Percentiles rank a stretch among this genome's conserved stretches.
Evolutionary conservation across 2,113 vertebrate genomes (phyloP).

Genomic region (Daubentonia madagascariensis): DNA sequence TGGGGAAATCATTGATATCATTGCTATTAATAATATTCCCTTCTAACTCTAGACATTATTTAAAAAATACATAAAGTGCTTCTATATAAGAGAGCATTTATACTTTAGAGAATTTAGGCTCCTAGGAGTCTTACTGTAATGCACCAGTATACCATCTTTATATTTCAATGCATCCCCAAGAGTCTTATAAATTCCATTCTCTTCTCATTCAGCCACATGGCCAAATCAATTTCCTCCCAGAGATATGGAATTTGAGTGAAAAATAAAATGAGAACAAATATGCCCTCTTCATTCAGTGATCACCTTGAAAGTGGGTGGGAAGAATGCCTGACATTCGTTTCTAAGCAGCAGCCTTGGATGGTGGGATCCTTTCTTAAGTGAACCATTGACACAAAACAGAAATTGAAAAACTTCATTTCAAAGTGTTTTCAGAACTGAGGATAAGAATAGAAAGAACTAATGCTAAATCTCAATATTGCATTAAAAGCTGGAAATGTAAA

Average conservation of each 20-base stretch:
- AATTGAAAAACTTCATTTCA: slow-evolving; percentile 41
- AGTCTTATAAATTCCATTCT: slow-evolving; percentile 25
- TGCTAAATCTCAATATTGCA: background rate
- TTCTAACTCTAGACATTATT: background rate
- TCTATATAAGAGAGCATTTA: background rate
- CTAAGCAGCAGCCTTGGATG: background rate
- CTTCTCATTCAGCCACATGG: background rate
- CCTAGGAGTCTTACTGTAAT: background rate
- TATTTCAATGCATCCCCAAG: background rate
- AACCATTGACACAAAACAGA: slow-evolving; percentile 24
- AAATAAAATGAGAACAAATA: slow-evolving; percentile 52
- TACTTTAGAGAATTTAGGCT: background rate
- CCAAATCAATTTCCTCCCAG: slow-evolving; percentile 41
- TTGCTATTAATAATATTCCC: background rate
- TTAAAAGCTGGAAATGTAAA: background rate
- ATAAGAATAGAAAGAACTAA: background rate
- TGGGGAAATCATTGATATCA: background rate
- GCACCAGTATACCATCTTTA: background rate
- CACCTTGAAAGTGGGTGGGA: background rate
- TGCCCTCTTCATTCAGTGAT: background rate
- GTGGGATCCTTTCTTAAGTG: slow-evolving; percentile 22
- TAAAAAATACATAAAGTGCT: background rate
- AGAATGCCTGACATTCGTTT: slow-evolving; percentile 28
- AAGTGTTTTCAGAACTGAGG: background rate
- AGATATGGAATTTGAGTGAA: slow-evolving; percentile 34